phyloP scores from a whole-genome alignment of 2,888 invertebrate genomes.

The Andrena haemorrhoa region DNA sequence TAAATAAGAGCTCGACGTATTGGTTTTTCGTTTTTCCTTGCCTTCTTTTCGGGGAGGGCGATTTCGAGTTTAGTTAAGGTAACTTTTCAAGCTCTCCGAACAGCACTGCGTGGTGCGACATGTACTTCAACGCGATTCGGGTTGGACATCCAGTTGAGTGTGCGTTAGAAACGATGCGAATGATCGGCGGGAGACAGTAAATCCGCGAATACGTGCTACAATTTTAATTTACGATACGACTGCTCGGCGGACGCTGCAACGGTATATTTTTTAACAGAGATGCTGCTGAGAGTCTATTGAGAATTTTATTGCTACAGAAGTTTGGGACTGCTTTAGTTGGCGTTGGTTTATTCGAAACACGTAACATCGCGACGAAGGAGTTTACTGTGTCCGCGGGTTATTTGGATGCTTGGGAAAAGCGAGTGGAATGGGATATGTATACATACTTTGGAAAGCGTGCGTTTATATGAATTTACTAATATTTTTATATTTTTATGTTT shows the following conservation, averaged over 20 bases:
- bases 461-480: slow-evolving; percentile 35
- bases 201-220: slow-evolving; percentile 5
- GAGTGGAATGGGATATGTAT: neutral
- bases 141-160: slow-evolving; percentile 7
- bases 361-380: neutral
- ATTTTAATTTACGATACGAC: neutral
- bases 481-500: slow-evolving; percentile 59
- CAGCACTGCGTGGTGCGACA: slow-evolving; percentile 8
- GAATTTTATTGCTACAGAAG: neutral
- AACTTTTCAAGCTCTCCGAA: slow-evolving; percentile 12
- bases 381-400: slow-evolving; percentile 20
- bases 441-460: neutral
- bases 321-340: slow-evolving; percentile 5
- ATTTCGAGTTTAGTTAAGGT: slow-evolving; percentile 30
- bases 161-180: neutral
- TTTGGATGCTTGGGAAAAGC: neutral
- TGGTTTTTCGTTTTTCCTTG: neutral
- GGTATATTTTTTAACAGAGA: neutral
- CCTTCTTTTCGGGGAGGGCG: neutral
- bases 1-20: slow-evolving; percentile 28
- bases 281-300: neutral
- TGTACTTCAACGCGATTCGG: slow-evolving; percentile 36
- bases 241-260: neutral
- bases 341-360: neutral
- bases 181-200: slow-evolving; percentile 17